phyloP scores from a whole-genome alignment of 2,888 invertebrate genomes.

The Crematogaster levior region DNA sequence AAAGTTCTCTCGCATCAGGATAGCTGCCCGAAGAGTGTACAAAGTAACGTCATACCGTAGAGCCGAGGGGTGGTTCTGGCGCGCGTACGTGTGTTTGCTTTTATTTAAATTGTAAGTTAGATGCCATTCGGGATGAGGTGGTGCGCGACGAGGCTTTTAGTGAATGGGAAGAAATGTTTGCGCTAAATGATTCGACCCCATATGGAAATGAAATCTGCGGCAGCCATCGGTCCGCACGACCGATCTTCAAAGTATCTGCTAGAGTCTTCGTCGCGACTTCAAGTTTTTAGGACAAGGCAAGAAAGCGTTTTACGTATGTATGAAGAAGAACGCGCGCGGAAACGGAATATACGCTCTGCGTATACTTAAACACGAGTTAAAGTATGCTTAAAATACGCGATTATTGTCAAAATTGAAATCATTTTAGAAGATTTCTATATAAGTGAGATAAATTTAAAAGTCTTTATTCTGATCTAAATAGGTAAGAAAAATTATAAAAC shows the following conservation, averaged over 20 bases:
- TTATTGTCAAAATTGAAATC: background rate
- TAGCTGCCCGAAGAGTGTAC: constrained; percentile 66
- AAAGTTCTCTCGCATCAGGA: constrained; percentile 70
- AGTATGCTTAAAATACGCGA: background rate
- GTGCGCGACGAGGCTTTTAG: constrained; percentile 77
- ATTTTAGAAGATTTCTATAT: background rate
- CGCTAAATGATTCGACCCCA: constrained; percentile 83
- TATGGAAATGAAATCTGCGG: constrained; percentile 81
- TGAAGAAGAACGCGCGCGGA: constrained; percentile 42
- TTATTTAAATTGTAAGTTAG: constrained; percentile 86
- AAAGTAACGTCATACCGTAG: constrained; percentile 66
- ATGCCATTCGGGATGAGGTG: constrained; percentile 70
- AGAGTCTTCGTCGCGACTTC: constrained; percentile 48
- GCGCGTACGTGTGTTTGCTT: constrained; percentile 84
- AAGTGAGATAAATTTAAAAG: background rate
- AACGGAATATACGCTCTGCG: background rate
- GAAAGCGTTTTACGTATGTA: constrained; percentile 65
- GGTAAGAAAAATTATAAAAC: background rate
- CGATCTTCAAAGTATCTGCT: constrained; percentile 74
- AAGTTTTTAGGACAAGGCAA: constrained; percentile 61
- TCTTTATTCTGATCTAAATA: background rate
- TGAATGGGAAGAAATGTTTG: constrained; percentile 83
- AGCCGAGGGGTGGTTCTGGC: constrained; percentile 52
- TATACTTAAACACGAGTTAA: constrained; percentile 17
- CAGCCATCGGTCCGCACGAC: constrained; percentile 58